These are phyloP conservation scores for Virgularia gustaviana DNA, from an alignment of 92 coral and sea anemone species.

Conservation along the genomic window DNA sequence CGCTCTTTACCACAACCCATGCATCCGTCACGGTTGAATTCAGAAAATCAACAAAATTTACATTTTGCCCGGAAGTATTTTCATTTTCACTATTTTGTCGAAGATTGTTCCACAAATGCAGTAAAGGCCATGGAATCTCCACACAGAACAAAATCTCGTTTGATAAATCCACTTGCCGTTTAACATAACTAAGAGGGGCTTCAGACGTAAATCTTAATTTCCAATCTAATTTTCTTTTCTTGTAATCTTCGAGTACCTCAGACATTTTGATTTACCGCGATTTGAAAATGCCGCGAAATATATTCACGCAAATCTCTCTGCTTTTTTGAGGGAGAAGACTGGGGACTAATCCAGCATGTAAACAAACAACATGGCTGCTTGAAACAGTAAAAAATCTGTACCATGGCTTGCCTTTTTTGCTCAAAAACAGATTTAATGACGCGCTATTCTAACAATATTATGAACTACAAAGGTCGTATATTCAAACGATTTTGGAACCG, in stretches of 20 bases:
- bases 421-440: constrained; percentile 7
- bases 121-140: constrained; percentile 61
- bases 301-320: constrained; percentile 2
- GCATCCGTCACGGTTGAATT: constrained; percentile 57
- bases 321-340: constrained; percentile 2
- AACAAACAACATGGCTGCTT: constrained; percentile 21
- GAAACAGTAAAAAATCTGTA: constrained; percentile 9
- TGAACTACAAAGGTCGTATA: background rate
- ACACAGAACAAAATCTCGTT: constrained; percentile 58
- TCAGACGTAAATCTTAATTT: constrained; percentile 37
- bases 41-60: constrained; percentile 53
- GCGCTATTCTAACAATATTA: background rate
- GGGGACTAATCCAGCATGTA: background rate
- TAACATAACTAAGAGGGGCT: constrained; percentile 49
- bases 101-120: constrained; percentile 41
- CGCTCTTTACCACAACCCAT: constrained; percentile 43
- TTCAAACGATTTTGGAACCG: constrained; percentile 16
- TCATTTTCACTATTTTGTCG: too few relatives aligned
- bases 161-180: constrained; percentile 41
- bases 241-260: constrained; percentile 39
- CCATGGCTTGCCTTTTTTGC: constrained; percentile 13
- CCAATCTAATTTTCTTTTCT: constrained; percentile 31
- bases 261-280: constrained; percentile 44
- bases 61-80: constrained; percentile 7
- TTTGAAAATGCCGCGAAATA: constrained; percentile 2